Base-by-base conservation (phyloP, 2,888 invertebrate species). In the Amphipyra berbera region DNA sequence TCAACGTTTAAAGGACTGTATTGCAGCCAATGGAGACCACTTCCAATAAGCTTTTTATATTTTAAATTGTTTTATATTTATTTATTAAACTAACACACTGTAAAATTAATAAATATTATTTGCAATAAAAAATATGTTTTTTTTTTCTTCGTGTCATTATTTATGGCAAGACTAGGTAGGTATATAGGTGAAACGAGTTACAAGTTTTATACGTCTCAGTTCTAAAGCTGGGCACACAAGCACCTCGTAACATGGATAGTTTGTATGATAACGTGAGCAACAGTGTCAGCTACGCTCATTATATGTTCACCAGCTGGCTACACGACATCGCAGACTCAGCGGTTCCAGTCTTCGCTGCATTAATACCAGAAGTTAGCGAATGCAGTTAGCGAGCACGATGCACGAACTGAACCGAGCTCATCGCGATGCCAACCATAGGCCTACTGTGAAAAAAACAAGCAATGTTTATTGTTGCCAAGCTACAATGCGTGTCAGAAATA, bases 401-500 rank as follows among this genome's bases (percentile, higher is more conserved):
- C 42, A 27, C 44, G 9, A 12, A 53, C 14, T 50, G 49, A 42
- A 30, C 42, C 30, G 12, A 46, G 42, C 42, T 33, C 35, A 27
- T 44, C 41, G 55, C 63, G 53, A 53, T 64, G 68, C 69, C 63
- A 71, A 67, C 66, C 73, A 50, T 68, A 77, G 72, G 77, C 81
- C 83, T 78, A 79, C 61, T 56, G 56, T 53, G 75, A 78, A 71
- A 81, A 82, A 80, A 83, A 77, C 75, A 73, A 58, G 58, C 63
- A 64, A 78, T 83, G 81, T 84, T 84, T 81, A 80, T 85, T 87
- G 91, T 89, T 90, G 91, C 89, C 88, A 88, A 88, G 87, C 86
- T 83, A 84, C 86, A 82, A 82, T 80, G 74, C 79, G 79, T 83
- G 83, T 83, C 90, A 87, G 85, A 92, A 92, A 92, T 92, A 92